A percentile compares a stretch with the other conserved stretches of the same genome.
These are phyloP conservation scores for Caenorhabditis uteleia DNA, from an alignment of 2,888 invertebrate species.

Conservation along the genomic window DNA sequence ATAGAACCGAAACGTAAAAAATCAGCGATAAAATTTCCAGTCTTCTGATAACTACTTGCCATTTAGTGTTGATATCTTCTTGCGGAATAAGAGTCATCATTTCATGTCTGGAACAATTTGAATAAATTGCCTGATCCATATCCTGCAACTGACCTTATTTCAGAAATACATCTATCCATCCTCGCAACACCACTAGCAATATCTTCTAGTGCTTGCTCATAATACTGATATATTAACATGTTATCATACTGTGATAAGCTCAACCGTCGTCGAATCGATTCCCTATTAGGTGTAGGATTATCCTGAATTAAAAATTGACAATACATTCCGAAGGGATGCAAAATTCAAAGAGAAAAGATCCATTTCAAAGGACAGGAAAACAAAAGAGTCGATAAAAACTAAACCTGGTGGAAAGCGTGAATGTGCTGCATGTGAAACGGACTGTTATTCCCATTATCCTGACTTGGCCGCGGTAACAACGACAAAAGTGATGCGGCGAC, in stretches of 20 bases:
- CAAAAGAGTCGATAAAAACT: neutral
- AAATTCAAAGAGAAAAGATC: no score
- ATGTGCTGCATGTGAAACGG: constrained; percentile 46
- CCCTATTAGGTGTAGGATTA: constrained; percentile 42
- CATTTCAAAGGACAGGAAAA: no score
- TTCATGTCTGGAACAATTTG: constrained; percentile 53
- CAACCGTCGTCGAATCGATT: constrained; percentile 53
- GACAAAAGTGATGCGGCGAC: constrained; percentile 49
- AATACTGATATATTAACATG: constrained; percentile 65
- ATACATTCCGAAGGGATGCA: neutral
- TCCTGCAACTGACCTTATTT: constrained; percentile 59
- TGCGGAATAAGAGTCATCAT: constrained; percentile 57
- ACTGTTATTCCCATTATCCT: constrained; percentile 21
- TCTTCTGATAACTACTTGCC: constrained; percentile 65
- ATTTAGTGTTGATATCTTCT: constrained; percentile 59
- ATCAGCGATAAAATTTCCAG: constrained; percentile 64
- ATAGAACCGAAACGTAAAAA: constrained; percentile 65
- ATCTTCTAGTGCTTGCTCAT: constrained; percentile 64
- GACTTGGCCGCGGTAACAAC: constrained; percentile 31
- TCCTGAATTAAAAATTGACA: constrained; percentile 26
- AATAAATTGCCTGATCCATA: no score
- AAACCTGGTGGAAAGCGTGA: constrained; percentile 39
- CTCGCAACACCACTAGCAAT: constrained; percentile 50
- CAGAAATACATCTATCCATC: constrained; percentile 58
- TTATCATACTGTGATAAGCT: constrained; percentile 66